Base-by-base conservation (phyloP, 1,140 invertebrate species). In the Zaprionus vittiger region DNA sequence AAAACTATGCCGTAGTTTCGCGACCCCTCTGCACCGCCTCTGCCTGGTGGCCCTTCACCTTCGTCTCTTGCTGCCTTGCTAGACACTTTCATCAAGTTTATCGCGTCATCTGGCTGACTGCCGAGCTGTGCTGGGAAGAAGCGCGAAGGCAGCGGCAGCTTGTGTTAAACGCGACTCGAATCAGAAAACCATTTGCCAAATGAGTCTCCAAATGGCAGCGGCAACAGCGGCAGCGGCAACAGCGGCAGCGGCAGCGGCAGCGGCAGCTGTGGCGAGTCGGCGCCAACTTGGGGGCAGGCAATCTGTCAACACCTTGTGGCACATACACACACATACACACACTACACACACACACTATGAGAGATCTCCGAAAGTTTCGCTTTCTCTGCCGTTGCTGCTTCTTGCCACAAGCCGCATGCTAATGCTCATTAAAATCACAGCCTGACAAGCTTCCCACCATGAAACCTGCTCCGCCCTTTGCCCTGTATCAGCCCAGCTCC, bases 61-160 rank as follows among this genome's bases (percentile, higher is more conserved):
- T 5, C 24, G 47, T 37, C 67, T 38, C 57, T 56, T 28, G 28
- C 44, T 73, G 47, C 24, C 49, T 49, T 24, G 56, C 54, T 64
- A 91, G 87, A 91, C 86, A 91, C 87, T 87, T 82, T 83, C 83
- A 84, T 91, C 87, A 91, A 79, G 78, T 68, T 86, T 91, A 91
- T 91, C 87, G 79, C 69, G 79, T 81, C 67, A 76, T 79, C 77
- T 74, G 65, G 71, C 64, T 66, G 63, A 17, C 26, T 31, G 64
- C 54, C 49, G 63, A 66, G 24, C 24, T 17, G 7, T 15, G 55
- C n/a, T 37, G 17, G 22, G 17, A 12, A 59, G 56, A 9, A 34
- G 22, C 17, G n/a, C 15, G 15, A 7, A 6, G 65, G 11, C 68
- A 60, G 26, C 52, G 52, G 56, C 57, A 64, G 55, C 49, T 41